Conservation (phyloP, 1,140 invertebrate genomes). For the Diachasma alloeum region DNA sequence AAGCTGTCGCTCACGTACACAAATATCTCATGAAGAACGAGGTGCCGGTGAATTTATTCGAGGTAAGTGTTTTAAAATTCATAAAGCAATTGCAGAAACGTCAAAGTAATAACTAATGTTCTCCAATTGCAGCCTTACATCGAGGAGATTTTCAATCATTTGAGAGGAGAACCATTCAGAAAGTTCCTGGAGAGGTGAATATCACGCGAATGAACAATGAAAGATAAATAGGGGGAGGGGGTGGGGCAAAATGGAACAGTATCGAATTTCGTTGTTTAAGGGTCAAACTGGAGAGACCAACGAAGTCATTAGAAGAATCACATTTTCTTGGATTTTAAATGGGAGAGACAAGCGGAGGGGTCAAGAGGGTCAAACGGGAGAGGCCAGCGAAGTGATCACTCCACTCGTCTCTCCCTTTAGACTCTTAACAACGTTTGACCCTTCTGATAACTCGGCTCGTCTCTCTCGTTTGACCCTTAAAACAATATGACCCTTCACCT, state of each 20-base stretch:
- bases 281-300: too few species aligned
- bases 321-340: too few species aligned
- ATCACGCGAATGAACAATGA: not conserved
- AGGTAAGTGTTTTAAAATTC: conserved; percentile 71
- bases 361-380: not conserved
- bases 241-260: not conserved
- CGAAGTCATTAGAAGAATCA: too few species aligned
- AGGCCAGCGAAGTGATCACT: not conserved
- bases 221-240: not conserved
- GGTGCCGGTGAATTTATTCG: conserved; percentile 96
- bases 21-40: conserved; percentile 97
- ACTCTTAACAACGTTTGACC: too few species aligned
- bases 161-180: conserved; percentile 95
- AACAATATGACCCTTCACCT: too few species aligned
- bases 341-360: too few species aligned
- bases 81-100: not conserved
- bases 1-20: conserved; percentile 96
- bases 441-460: not conserved
- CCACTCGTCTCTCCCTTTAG: not conserved
- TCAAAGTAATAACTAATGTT: conserved; percentile 6
- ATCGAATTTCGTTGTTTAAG: too few species aligned
- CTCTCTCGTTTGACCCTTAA: not conserved
- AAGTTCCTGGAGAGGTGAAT: conserved; percentile 96
- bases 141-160: conserved; percentile 97
- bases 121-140: conserved; percentile 89